Evolutionary conservation across 2,113 vertebrate species (phyloP), one percentile per base, ranked within the genome.

Genomic region (Tachysurus fulvidraco): DNA sequence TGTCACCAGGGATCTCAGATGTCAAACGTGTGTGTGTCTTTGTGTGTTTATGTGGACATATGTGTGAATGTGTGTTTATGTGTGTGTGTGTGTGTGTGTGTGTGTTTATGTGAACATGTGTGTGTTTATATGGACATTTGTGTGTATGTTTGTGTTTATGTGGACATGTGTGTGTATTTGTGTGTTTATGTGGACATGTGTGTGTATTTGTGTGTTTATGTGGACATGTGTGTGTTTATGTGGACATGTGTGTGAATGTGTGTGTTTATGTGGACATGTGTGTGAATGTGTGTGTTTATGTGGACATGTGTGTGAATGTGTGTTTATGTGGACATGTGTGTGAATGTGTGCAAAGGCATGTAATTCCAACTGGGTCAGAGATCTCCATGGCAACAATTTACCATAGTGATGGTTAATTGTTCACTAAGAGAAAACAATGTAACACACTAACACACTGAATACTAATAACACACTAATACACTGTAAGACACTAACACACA

Each of bases 1-100:
- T 76, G 77, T 81, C 67, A 87, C 25, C 60, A 64, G 60, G 3
- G 60, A 23, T 25, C 21, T 64, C 60, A 7, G 76, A 84, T 71
- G 76, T 82, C 84, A 81, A 69, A 83, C 21, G 76, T 30, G 36
- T 36, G 36, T 36, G 36, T 36, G 36, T 36, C 1, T 36, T 1
- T 36, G 36, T 36, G 36, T 36, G 36, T 36, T 36, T 36, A 36
- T 36, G 36, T 36, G 36, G 36, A 36, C 36, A 36, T 36, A 2
- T 36, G 36, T 36, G 36, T 36, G 36, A 1, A 36, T 36, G 36
- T 36, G 36, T 36, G 36, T 36, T 36, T 36, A 36, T 36, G 36
- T 36, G 36, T 36, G 36, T 36, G 36, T 36, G 36, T 36, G 36
- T 36, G 36, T 36, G 36, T 36, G 2, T 36, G 36, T 36, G 36